Conservation (phyloP, 2,888 invertebrate species). For the Chymomyza procnemis region DNA sequence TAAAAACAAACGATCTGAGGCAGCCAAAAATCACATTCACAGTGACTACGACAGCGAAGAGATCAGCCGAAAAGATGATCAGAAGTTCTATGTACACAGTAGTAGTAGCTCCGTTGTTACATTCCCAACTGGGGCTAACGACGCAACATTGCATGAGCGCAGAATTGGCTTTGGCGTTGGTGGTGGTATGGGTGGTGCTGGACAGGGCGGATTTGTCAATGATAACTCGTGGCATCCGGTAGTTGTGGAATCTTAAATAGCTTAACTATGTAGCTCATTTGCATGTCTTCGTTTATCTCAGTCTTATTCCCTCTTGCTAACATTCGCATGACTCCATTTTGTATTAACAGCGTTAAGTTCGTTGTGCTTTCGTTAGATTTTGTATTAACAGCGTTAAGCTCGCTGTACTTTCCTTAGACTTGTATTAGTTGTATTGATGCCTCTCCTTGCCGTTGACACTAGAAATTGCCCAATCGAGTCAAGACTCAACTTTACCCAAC, state of each 20-base stretch:
- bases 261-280: background rate
- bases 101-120: constrained; percentile 12
- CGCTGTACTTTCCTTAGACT: constrained; percentile 25
- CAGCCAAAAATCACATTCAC: background rate
- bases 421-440: background rate
- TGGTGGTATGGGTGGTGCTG: constrained; percentile 34
- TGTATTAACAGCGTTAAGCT: constrained; percentile 39
- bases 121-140: constrained; percentile 20
- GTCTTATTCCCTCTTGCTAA: background rate
- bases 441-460: constrained; percentile 6
- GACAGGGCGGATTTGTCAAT: constrained; percentile 37
- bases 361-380: constrained; percentile 24
- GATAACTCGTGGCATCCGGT: constrained; percentile 74
- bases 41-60: constrained; percentile 29
- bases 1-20: constrained; percentile 65
- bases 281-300: background rate
- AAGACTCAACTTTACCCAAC: constrained; percentile 36
- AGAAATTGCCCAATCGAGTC: constrained; percentile 36
- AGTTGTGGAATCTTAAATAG: constrained; percentile 57
- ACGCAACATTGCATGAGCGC: constrained; percentile 55
- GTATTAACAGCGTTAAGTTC: constrained; percentile 39
- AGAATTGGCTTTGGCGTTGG: constrained; percentile 68
- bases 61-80: constrained; percentile 42
- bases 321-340: background rate
- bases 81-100: constrained; percentile 27